Evolutionary conservation across 2,797 vertebrate species (phyloP).

Genomic region (Heteromormyrus szaboi): DNA sequence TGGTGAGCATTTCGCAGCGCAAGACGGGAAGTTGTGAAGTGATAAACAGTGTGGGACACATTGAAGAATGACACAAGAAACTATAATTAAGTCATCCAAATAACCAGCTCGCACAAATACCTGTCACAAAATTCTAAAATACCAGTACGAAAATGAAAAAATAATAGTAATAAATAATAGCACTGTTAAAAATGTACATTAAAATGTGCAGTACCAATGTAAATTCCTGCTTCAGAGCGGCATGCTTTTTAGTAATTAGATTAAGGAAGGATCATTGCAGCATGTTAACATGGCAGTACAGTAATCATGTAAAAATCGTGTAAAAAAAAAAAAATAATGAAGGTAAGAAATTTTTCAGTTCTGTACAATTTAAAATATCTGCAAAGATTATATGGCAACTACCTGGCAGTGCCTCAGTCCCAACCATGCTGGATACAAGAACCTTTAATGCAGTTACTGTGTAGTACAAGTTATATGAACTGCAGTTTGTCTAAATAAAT

Average conservation of each 20-base stretch:
- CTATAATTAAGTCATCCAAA: neutral
- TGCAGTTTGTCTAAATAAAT: neutral
- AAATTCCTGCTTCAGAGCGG: neutral
- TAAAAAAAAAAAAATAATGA: neutral
- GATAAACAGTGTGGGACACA: neutral
- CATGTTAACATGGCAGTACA: neutral
- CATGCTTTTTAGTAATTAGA: neutral
- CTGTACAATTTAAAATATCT: neutral
- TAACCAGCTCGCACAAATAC: neutral
- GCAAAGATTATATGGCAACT: neutral
- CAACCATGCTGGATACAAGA: neutral
- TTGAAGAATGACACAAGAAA: neutral
- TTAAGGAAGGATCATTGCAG: neutral
- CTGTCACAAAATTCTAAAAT: neutral
- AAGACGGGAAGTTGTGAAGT: neutral
- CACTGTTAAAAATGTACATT: neutral
- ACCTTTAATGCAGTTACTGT: neutral
- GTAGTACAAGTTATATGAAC: neutral
- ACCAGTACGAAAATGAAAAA: neutral
- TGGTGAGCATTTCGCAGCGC: constrained; percentile 61
- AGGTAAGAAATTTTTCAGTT: neutral
- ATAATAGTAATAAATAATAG: neutral
- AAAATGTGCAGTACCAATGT: neutral
- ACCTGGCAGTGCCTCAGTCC: neutral
- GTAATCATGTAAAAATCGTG: neutral